Evolutionary conservation across 2,113 vertebrate species (phyloP).

Genomic region (Acrocephalus kingi): DNA sequence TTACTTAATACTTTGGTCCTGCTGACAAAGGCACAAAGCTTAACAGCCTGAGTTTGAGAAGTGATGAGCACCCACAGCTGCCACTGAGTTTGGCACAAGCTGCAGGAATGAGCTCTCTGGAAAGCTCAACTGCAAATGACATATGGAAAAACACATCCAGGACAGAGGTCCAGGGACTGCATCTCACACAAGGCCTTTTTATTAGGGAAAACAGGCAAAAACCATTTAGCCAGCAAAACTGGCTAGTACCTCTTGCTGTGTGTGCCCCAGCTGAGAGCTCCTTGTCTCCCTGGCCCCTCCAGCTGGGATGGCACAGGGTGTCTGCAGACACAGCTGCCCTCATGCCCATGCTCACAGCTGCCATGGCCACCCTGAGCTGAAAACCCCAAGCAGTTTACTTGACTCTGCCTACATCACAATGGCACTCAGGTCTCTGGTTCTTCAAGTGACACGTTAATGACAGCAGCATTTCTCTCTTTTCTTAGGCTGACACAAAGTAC

Average conservation of each 20-base stretch:
- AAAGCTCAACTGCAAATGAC: neutral
- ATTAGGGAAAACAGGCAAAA: neutral
- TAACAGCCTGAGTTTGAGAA: neutral
- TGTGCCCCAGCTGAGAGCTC: neutral
- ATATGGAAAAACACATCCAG: neutral
- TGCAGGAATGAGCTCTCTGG: neutral
- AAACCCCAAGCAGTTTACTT: neutral
- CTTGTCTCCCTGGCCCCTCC: neutral
- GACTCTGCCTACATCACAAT: accelerated
- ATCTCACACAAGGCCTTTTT: neutral
- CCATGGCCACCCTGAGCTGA: neutral
- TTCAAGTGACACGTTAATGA: neutral
- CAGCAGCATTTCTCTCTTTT: neutral
- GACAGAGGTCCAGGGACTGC: neutral
- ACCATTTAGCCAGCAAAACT: neutral
- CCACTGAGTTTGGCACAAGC: conserved; percentile 24
- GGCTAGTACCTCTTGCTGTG: neutral
- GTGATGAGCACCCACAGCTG: conserved; percentile 24
- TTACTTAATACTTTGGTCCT: neutral
- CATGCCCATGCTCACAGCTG: neutral
- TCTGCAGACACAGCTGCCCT: neutral
- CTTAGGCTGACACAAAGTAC: neutral
- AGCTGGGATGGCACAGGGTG: neutral
- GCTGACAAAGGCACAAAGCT: conserved; percentile 21
- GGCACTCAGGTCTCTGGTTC: neutral